Percentiles rank a stretch among this genome's conserved stretches.
phyloP scores from a whole-genome alignment of 2,888 invertebrate species.

The Drosophila kokeensis region DNA sequence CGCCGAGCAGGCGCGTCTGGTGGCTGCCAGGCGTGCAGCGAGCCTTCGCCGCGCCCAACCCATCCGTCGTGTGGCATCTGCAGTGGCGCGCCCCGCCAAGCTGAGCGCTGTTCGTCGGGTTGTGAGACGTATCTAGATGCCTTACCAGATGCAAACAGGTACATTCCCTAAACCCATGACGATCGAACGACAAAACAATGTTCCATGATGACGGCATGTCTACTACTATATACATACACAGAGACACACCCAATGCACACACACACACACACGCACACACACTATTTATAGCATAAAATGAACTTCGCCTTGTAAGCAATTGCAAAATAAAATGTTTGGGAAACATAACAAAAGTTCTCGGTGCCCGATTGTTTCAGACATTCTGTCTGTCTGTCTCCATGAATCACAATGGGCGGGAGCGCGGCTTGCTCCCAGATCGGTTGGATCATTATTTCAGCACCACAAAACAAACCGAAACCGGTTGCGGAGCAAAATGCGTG shows the following conservation, averaged over 20 bases:
- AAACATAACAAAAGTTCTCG: conserved; percentile 46
- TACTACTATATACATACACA: conserved; percentile 1
- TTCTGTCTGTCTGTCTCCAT: conserved; percentile 27
- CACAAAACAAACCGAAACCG: conserved; percentile 36
- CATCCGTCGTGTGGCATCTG: conserved; percentile 50
- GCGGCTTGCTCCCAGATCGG: conserved; percentile 30
- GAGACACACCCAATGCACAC: conserved; percentile 19
- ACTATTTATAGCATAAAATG: conserved; percentile 21
- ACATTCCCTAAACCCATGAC: conserved; percentile 51
- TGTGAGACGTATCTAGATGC: conserved; percentile 47
- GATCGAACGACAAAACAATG: conserved; percentile 28
- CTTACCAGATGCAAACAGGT: conserved; percentile 32
- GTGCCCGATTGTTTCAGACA: conserved; percentile 31
- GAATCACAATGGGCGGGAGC: conserved; percentile 37
- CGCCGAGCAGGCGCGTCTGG: conserved; percentile 71
- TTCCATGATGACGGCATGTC: conserved; percentile 40
- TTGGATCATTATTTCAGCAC: conserved; percentile 11
- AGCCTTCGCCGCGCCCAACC: conserved; percentile 64
- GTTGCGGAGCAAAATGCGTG: conserved; percentile 47
- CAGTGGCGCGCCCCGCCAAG: conserved; percentile 67
- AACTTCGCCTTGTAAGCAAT: conserved; percentile 45
- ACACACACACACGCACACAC: conserved; percentile 19
- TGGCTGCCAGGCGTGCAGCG: conserved; percentile 69
- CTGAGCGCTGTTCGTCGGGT: conserved; percentile 48
- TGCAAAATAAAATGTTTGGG: conserved; percentile 60